Conservation (phyloP, 2,113 vertebrate genomes). For the Eptatretus burgeri region DNA sequence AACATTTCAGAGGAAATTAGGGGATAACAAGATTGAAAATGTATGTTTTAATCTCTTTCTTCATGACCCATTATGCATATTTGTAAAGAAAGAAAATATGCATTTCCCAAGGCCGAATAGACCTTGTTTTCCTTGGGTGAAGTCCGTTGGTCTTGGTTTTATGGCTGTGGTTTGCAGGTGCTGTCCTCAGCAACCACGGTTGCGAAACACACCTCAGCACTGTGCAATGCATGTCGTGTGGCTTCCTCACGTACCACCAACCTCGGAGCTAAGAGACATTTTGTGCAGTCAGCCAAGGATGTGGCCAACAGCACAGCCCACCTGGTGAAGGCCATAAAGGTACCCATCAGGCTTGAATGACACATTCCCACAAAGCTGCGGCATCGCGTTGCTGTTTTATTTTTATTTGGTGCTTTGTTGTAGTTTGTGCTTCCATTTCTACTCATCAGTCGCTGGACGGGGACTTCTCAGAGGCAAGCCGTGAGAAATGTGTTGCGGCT, state of each 20-base stretch:
- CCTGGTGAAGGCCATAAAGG: conserved; percentile 95
- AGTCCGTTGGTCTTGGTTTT: neutral
- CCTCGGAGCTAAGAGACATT: conserved; percentile 84
- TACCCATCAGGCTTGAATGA: conserved; percentile 11
- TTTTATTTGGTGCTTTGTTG: neutral
- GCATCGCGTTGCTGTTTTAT: neutral
- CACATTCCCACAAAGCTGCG: too few relatives aligned
- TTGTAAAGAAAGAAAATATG: too few relatives aligned
- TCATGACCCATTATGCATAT: too few relatives aligned
- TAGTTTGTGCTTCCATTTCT: neutral
- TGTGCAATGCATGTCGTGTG: conserved; percentile 78
- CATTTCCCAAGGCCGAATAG: too few relatives aligned
- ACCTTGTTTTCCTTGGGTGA: neutral
- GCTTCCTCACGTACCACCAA: conserved; percentile 67
- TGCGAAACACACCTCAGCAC: conserved; percentile 77
- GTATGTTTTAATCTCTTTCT: too few relatives aligned
- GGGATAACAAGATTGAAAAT: too few relatives aligned
- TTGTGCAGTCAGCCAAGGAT: conserved; percentile 88
- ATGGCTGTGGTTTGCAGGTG: conserved; percentile 22
- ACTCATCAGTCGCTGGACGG: conserved; percentile 45
- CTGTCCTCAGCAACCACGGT: conserved; percentile 87
- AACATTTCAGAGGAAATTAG: too few relatives aligned
- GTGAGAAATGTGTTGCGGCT: conserved; percentile 48
- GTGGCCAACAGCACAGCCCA: conserved; percentile 95
- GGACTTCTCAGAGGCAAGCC: conserved; percentile 60